phyloP scores from a whole-genome alignment of 2,113 vertebrate genomes.

The Cepphus grylle region DNA sequence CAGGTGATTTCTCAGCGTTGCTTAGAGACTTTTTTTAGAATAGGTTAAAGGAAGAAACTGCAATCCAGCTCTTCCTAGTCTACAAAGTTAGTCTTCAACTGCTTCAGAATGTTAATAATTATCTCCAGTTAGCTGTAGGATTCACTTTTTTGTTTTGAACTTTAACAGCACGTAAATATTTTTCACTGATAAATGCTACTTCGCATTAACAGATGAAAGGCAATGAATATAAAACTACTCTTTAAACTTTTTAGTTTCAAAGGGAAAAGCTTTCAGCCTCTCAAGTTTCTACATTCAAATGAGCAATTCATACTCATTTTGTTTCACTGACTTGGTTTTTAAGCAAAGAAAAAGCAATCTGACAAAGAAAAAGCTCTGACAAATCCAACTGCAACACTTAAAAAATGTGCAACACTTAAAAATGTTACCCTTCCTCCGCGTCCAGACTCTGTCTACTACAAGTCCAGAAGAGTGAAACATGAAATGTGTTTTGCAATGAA shows the following conservation, averaged over 20 bases:
- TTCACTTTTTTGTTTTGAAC: not conserved
- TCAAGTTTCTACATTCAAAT: not conserved
- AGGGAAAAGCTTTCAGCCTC: not conserved
- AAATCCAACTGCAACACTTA: not conserved
- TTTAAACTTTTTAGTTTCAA: not conserved
- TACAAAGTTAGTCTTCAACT: not conserved
- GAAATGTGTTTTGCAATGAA: not conserved
- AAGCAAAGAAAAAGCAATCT: not conserved
- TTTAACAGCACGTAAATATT: not conserved
- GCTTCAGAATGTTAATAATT: not conserved
- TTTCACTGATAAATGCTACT: not conserved
- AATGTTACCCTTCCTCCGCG: not conserved
- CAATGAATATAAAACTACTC: not conserved
- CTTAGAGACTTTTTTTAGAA: not conserved
- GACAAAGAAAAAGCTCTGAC: not conserved
- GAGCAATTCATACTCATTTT: not conserved
- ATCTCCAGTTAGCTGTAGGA: not conserved
- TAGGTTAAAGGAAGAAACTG: not conserved
- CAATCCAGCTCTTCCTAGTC: not conserved
- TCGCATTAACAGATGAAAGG: not conserved
- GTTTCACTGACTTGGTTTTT: not conserved
- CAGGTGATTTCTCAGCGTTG: not conserved
- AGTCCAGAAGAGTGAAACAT: not conserved
- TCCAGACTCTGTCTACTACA: not conserved
- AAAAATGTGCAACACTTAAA: not conserved